Base-by-base conservation (phyloP, 2,888 invertebrate species). In the Hydraecia micacea region DNA sequence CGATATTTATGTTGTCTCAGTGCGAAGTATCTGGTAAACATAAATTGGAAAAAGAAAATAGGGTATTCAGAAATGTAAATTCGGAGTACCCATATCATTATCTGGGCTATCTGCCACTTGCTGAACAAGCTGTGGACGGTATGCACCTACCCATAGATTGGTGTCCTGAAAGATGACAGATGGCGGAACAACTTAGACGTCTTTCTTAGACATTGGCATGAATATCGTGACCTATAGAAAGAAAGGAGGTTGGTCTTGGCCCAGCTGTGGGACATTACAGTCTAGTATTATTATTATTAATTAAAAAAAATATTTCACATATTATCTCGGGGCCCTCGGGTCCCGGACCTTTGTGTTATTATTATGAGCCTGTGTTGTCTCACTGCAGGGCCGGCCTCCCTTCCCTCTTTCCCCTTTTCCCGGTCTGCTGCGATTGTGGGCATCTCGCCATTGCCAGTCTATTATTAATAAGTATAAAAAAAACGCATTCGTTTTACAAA, bases 31-130 rank as follows among this genome's bases (percentile, higher is more conserved):
- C 52, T 18, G 42, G 52, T 25, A 67, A 79, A 77, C 66, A 83
- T 52, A 66, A 52, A 77, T 77, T 79, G 32, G 25, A 71, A 46
- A 68, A 75, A 55, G 36, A 18, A n/a, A 77, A 75, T 32, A 21
- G 11, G 18, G 9, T 75, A 32, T 77, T 58, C 32, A 32, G n/a
- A 46, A 46, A 75, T 74, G 25, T 75, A 76, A n/a, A 42, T 58
- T n/a, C 6, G 21, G 32, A 42, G 42, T 25, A 18, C 21, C 2
- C 55, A 36, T 18, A 55, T 7, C 11, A 62, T 62, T 28, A 39
- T 63, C 1, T 39, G 28, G 25, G 15, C 36, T 25, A 21, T 21
- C 18, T 60, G 32, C 6, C 11, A 8, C 0, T 65, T 63, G 39
- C 28, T 39, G 21, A 4, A 65, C 1, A 1, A 39, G 4, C 39